Evolutionary conservation across 2,797 vertebrate genomes (phyloP).

Genomic region (Linurgus olivaceus): DNA sequence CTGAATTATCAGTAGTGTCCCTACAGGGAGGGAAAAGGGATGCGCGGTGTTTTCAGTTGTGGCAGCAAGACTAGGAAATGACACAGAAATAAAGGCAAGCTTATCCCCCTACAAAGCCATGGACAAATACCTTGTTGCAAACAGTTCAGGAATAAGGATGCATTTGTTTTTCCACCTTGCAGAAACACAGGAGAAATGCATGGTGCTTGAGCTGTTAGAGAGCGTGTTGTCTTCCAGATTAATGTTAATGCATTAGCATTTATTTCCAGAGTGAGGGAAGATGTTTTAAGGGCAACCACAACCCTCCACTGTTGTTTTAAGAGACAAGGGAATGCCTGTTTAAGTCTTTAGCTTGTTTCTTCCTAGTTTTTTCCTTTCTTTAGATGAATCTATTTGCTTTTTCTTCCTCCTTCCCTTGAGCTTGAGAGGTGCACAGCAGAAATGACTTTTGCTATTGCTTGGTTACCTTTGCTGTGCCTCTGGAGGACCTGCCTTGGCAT

Average conservation of each 20-base stretch:
- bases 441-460: not conserved
- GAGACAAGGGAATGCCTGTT: not conserved
- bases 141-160: not conserved
- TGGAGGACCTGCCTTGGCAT: not conserved
- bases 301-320: not conserved
- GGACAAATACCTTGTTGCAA: not conserved
- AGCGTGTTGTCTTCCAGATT: not conserved
- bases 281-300: not conserved
- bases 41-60: not conserved
- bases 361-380: not conserved
- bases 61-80: not conserved
- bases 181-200: not conserved
- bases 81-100: not conserved
- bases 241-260: not conserved
- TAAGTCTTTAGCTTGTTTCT: not conserved
- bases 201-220: not conserved
- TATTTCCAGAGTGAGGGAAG: not conserved
- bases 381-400: not conserved
- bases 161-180: not conserved
- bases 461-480: not conserved
- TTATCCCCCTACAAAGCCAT: not conserved
- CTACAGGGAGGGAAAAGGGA: not conserved
- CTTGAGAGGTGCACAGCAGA: not conserved
- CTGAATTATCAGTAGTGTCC: not conserved
- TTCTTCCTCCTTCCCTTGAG: fast-evolving